Evolutionary conservation across 2,888 invertebrate genomes (phyloP), one percentile per base, ranked within the genome.

Genomic region (Eucera pruinosa): DNA sequence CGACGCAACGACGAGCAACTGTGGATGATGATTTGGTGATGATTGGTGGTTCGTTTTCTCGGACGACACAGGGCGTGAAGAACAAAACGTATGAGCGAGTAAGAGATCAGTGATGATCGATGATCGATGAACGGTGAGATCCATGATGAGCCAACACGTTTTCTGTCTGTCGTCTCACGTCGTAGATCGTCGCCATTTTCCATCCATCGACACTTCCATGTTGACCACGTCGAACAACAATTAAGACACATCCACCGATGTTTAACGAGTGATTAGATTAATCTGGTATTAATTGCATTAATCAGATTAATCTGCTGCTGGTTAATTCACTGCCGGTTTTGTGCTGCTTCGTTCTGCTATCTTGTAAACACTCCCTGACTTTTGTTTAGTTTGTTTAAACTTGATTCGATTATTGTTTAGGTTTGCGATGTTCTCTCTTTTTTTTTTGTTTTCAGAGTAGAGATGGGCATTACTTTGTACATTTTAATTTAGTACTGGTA

Each of bases 111-210:
- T 68, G 71, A 36, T 78, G 81, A 76, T 64, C 67, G 61, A 52
- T 80, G 73, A 58, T 23, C 68, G 68, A 66, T 80, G 80, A 77
- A 15, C 61, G 48, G 23, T 78, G 81, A n/a, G 33, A 74, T 58
- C 68, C 66, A 47, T 57, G 73, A 73, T 70, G 68, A 33, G 50
- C 11, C 27, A 2, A 41, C n/a, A 13, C 27, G 39, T 39, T 73
- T 71, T 65, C 54, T 54, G 65, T 74, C 64, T n/a, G 73, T 74
- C 72, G 57, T 71, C 57, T 66, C 60, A 33, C n/a, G n/a, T n/a
- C n/a, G 54, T 62, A 23, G 71, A 45, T 66, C 45, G 61, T 70
- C 60, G 39, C 39, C 62, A 43, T 52, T 64, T 36, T 43, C 70
- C 70, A 30, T 47, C 58, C 66, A 48, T 62, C 45, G 58, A 47